Base-by-base conservation (phyloP, 2,797 vertebrate species). In the Echiichthys vipera region DNA sequence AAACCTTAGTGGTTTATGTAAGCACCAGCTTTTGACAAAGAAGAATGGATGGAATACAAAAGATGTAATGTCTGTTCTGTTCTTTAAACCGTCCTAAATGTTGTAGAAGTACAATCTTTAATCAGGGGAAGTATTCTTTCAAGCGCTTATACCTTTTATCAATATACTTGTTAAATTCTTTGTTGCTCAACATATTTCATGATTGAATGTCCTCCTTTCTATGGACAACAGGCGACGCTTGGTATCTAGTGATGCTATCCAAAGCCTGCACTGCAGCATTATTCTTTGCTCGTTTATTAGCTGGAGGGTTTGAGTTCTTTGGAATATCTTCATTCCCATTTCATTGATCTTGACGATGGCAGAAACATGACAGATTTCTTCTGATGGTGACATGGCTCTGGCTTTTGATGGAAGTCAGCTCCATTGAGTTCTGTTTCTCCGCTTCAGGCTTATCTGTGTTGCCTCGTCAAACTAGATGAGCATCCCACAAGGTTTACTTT, bases 291-390 rank as follows among this genome's bases (percentile, higher is more conserved):
- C 25, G 27, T 20, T 59, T 20, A 12, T 56, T 11, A 25, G 20
- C 18, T 42, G 10, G 5, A 50, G n/a, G 9, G 7, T 65, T 29
- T 30, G 53, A 43, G 64, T 71, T 72, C 18, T 39, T 59, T 5
- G 36, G 42, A 66, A 75, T 54, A 27, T 47, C 66, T 39, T 67
- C 36, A 62, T 67, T 71, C 36, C 45, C 37, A 68, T 42, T 65
- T 81, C 63, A 71, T 76, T 81, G 67, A 71, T 85, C 65, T 65
- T 40, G 18, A 49, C 65, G 10, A 75, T 78, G 72, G 71, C 76
- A 80, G 66, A 30, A 36, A 50, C 20, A 36, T 42, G 74, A 85
- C 83, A 78, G 80, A 84, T 71, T 55, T 17, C 37, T 76, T 66
- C 73, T 73, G 62, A 27, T 66, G 49, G 37, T 24, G 49, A 55